Evolutionary conservation across 1,140 invertebrate species (phyloP).

Genomic region (Pararge aegeria): DNA sequence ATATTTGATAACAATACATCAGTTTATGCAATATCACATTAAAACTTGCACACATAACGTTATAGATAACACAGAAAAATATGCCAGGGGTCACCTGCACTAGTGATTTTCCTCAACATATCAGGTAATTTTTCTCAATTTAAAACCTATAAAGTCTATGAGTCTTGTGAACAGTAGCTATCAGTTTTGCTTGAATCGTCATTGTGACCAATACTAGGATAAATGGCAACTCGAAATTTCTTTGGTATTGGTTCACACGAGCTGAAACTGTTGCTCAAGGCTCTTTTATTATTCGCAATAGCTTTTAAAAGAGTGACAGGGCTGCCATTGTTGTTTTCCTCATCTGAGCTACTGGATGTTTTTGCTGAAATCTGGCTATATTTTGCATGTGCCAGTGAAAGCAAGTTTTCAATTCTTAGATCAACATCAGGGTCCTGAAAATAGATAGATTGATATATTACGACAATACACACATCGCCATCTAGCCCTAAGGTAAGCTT

Average conservation of each 20-base stretch:
- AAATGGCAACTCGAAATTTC: conserved; percentile 40
- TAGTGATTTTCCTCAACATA: background rate
- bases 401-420: conserved; percentile 56
- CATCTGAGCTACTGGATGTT: conserved; percentile 35
- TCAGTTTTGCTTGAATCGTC: conserved; percentile 54
- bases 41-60: background rate
- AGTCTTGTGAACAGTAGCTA: conserved; percentile 48
- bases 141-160: background rate
- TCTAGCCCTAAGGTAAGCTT: too few species aligned
- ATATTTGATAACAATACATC: too few species aligned
- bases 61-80: background rate
- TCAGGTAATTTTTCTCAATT: background rate
- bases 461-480: too few species aligned
- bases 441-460: background rate
- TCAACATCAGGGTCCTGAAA: conserved; percentile 63
- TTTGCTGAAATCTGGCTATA: conserved; percentile 32
- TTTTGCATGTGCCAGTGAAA: conserved; percentile 36
- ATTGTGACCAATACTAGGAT: conserved; percentile 26
- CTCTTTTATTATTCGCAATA: conserved; percentile 46
- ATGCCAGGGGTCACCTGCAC: background rate
- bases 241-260: conserved; percentile 62
- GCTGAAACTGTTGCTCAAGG: conserved; percentile 49
- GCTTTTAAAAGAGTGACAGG: conserved; percentile 37
- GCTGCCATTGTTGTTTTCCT: conserved; percentile 51
- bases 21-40: background rate